Conservation (phyloP, 2,888 invertebrate species). For the Drosophila mayaguana region DNA sequence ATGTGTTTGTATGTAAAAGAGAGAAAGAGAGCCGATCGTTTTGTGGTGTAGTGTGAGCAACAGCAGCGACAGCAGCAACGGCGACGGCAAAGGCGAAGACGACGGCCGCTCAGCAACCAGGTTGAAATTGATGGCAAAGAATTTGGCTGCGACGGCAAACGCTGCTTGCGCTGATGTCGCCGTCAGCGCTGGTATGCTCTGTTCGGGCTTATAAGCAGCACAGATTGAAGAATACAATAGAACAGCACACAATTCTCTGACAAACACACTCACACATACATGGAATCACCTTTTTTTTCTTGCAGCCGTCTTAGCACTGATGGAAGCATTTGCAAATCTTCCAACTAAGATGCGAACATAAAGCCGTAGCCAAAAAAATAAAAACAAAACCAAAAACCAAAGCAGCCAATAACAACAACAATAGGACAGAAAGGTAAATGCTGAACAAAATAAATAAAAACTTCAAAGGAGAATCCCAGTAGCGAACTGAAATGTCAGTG, state of each 20-base stretch:
- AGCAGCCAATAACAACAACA: slow-evolving; percentile 43
- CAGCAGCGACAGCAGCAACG: slow-evolving; percentile 8
- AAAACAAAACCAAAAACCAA: slow-evolving; percentile 23
- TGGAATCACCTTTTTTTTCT: slow-evolving; percentile 38
- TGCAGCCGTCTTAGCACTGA: slow-evolving; percentile 6
- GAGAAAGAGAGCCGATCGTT: slow-evolving; percentile 51
- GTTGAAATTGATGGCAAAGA: slow-evolving; percentile 67
- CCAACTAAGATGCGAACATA: slow-evolving; percentile 32
- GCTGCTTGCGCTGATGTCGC: slow-evolving; percentile 32
- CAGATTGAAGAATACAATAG: slow-evolving; percentile 49
- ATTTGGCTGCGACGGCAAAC: slow-evolving; percentile 58
- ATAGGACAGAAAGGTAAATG: slow-evolving; percentile 68
- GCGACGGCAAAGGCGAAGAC: slow-evolving; percentile 2
- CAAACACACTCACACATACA: slow-evolving; percentile 14
- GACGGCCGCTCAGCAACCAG: slow-evolving; percentile 57
- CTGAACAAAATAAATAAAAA: slow-evolving; percentile 66
- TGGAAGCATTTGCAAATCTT: slow-evolving; percentile 49
- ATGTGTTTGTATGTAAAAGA: slow-evolving; percentile 9
- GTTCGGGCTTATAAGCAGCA: slow-evolving; percentile 52
- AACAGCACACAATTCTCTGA: slow-evolving; percentile 42
- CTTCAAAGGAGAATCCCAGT: slow-evolving; percentile 81
- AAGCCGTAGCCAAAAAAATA: slow-evolving; percentile 30
- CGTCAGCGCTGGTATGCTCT: slow-evolving; percentile 48
- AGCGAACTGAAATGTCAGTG: slow-evolving; percentile 71
- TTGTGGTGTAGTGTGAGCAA: slow-evolving; percentile 42